These are phyloP conservation scores for Macropis europaea DNA, from an alignment of 2,888 invertebrate species.

Conservation along the genomic window DNA sequence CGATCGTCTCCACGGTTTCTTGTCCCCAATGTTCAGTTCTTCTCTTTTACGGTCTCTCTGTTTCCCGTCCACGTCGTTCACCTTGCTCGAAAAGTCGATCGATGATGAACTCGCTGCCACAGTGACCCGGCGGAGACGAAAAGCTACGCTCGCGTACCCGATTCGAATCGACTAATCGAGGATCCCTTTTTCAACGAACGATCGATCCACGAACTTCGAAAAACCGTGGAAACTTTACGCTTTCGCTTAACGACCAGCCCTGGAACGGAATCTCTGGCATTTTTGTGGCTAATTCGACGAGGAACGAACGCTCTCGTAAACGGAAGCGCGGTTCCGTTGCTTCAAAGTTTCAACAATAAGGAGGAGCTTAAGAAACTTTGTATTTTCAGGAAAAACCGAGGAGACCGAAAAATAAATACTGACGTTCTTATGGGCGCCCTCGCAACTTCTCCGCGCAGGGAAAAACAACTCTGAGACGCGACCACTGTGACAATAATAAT, in stretches of 20 bases:
- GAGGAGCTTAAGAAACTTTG: background rate
- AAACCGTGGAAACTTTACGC: slow-evolving; percentile 6
- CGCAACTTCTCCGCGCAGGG: too few relatives aligned
- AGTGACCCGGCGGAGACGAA: slow-evolving; percentile 9
- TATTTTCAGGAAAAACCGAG: slow-evolving; percentile 2
- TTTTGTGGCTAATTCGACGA: slow-evolving; percentile 4
- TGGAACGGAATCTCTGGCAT: slow-evolving; percentile 4
- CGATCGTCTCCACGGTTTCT: slow-evolving; percentile 6
- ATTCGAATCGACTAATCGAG: slow-evolving; percentile 56
- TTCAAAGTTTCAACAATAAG: slow-evolving; percentile 2
- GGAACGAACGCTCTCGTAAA: background rate
- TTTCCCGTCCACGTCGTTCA: slow-evolving; percentile 8
- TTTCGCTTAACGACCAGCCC: background rate
- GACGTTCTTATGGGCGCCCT: too few relatives aligned
- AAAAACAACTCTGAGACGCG: too few relatives aligned
- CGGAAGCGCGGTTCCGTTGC: background rate
- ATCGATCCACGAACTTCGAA: background rate
- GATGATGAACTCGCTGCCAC: slow-evolving; percentile 18
- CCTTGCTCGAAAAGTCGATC: slow-evolving; percentile 31
- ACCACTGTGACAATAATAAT: too few relatives aligned
- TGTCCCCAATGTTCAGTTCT: slow-evolving; percentile 1
- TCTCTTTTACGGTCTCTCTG: background rate
- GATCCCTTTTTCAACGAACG: slow-evolving; percentile 9
- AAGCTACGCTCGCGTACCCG: slow-evolving; percentile 17
- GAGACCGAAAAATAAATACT: slow-evolving; percentile 1